phyloP scores from a whole-genome alignment of 53 echinoderm and acorn worm genomes.

The Stichopus horrens region DNA sequence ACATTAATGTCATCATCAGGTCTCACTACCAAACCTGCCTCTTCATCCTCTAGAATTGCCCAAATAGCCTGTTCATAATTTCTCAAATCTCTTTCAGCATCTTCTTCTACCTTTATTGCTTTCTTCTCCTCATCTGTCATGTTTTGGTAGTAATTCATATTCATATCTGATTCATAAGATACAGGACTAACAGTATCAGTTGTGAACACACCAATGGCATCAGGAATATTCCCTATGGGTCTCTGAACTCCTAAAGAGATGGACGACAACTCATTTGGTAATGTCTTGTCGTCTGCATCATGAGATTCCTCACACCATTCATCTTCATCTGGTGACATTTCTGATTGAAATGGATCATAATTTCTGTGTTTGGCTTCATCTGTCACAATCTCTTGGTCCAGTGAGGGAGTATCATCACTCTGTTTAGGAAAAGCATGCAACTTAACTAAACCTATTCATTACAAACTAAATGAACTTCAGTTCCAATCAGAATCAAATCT shows the following conservation, averaged over 20 bases:
- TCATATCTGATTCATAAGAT: not conserved
- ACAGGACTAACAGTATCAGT: not conserved
- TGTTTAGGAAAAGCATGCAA: not conserved
- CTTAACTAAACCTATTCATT: not conserved
- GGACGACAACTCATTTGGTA: too few relatives aligned
- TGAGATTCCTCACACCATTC: not conserved
- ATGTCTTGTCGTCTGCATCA: not conserved
- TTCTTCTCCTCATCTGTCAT: not conserved
- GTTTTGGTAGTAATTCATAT: conserved; percentile 19
- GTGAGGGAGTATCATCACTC: not conserved
- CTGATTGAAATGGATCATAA: not conserved
- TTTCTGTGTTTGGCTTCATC: not conserved
- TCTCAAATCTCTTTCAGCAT: not conserved
- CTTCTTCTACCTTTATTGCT: not conserved
- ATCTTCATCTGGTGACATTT: not conserved
- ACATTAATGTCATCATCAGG: not conserved
- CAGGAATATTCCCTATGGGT: too few relatives aligned
- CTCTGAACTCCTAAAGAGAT: too few relatives aligned
- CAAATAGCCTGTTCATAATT: conserved; percentile 30
- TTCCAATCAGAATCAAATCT: too few relatives aligned
- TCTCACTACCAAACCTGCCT: not conserved
- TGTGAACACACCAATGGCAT: too few relatives aligned
- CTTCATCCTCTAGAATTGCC: conserved; percentile 36
- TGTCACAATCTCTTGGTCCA: not conserved
- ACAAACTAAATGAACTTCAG: too few relatives aligned